Conservation (phyloP, 2,888 invertebrate species). For the Caradrina clavipalpis region DNA sequence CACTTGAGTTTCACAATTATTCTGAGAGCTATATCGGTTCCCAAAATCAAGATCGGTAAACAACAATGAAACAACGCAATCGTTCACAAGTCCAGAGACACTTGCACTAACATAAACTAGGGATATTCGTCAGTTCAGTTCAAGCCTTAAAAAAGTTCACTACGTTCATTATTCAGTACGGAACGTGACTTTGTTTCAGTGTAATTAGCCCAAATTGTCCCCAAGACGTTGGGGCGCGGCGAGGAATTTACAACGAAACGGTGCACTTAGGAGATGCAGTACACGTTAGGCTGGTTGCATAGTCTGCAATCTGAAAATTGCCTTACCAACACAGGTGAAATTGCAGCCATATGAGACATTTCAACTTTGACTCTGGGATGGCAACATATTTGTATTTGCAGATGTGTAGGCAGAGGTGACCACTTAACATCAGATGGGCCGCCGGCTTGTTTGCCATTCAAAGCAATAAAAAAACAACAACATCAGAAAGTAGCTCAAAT, state of each 20-base stretch:
- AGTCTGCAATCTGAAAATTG: neutral
- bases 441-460: too few relatives aligned
- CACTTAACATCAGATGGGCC: too few relatives aligned
- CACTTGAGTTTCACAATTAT: too few relatives aligned
- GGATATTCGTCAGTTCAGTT: conserved; percentile 18
- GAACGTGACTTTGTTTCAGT: conserved; percentile 62
- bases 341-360: too few relatives aligned
- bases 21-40: too few relatives aligned
- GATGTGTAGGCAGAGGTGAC: too few relatives aligned
- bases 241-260: conserved; percentile 66
- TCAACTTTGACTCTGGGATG: too few relatives aligned
- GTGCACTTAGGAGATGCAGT: conserved; percentile 61
- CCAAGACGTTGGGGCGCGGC: conserved; percentile 54
- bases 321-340: neutral
- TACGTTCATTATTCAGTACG: conserved; percentile 61
- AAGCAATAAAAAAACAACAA: too few relatives aligned
- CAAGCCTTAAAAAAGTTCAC: conserved; percentile 52
- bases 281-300: conserved; percentile 52
- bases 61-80: too few relatives aligned
- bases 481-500: too few relatives aligned
- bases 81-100: neutral
- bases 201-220: conserved; percentile 68
- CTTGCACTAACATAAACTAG: neutral
- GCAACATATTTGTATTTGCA: too few relatives aligned
- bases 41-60: too few relatives aligned